Conservation (phyloP, 2,113 vertebrate genomes). For the Ciconia maguari region DNA sequence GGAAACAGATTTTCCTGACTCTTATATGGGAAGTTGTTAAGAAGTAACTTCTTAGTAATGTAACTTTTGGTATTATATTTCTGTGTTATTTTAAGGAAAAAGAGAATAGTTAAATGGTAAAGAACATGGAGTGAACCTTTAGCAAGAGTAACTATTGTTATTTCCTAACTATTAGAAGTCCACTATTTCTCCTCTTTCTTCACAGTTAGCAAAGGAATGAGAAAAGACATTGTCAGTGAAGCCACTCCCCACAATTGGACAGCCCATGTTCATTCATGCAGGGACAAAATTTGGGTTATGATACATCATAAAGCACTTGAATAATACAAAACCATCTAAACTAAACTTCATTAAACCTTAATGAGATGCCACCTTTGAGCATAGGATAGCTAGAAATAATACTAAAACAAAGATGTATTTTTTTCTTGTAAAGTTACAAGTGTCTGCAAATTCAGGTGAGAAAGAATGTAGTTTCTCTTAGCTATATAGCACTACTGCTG, state of each 20-base stretch:
- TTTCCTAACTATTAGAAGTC: neutral
- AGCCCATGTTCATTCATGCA: neutral
- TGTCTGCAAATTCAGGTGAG: neutral
- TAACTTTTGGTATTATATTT: neutral
- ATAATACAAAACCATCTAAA: neutral
- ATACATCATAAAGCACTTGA: neutral
- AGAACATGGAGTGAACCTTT: neutral
- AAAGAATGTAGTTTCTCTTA: neutral
- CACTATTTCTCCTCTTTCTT: neutral
- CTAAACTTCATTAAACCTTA: neutral
- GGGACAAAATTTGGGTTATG: neutral
- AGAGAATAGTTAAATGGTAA: neutral
- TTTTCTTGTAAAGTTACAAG: neutral
- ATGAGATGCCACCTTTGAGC: neutral
- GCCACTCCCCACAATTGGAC: neutral
- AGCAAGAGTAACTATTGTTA: neutral
- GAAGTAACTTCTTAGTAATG: neutral
- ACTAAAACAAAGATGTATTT: neutral
- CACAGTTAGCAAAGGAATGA: neutral
- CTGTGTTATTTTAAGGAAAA: neutral
- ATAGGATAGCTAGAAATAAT: neutral
- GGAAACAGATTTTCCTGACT: neutral
- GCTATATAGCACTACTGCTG: neutral
- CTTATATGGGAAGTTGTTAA: neutral
- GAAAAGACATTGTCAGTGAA: neutral